These are phyloP conservation scores for Todiramphus saurophagus DNA, from an alignment of 2,113 vertebrate species.

Conservation along the genomic window DNA sequence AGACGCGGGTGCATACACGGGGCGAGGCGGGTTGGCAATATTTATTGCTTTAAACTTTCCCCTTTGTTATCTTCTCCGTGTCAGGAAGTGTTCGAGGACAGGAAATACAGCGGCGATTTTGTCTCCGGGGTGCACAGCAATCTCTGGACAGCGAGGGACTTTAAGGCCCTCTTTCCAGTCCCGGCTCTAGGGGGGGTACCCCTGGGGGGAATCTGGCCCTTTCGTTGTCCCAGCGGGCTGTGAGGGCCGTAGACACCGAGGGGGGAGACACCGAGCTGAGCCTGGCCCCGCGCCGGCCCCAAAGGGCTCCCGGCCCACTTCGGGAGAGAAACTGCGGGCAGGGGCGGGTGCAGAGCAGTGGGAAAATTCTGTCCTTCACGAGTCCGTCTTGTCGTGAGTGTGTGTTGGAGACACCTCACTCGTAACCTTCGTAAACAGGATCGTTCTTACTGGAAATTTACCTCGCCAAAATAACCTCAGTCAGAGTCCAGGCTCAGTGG, in stretches of 20 bases:
- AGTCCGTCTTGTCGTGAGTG: background rate
- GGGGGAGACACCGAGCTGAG: background rate
- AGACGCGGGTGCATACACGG: background rate
- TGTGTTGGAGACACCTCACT: too few relatives aligned
- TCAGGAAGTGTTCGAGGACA: constrained; percentile 51
- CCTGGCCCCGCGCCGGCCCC: fast-evolving
- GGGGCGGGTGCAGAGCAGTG: fast-evolving
- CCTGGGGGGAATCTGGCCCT: background rate
- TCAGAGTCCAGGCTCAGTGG: fast-evolving
- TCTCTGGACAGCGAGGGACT: background rate
- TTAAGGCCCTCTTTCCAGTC: background rate
- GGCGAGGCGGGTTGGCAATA: background rate
- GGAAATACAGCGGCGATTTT: constrained; percentile 20
- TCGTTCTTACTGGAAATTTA: background rate
- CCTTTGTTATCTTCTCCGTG: constrained; percentile 53
- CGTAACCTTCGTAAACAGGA: background rate
- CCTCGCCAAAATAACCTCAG: background rate
- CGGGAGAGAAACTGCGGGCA: fast-evolving
- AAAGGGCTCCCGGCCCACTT: background rate
- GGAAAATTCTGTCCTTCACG: too few relatives aligned
- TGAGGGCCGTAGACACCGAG: fast-evolving
- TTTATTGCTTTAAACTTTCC: constrained; percentile 67
- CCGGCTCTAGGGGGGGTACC: background rate
- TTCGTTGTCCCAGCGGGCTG: background rate
- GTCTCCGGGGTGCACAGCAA: constrained; percentile 5